Conservation (phyloP, 2,888 invertebrate genomes). For the Agelastica alni region DNA sequence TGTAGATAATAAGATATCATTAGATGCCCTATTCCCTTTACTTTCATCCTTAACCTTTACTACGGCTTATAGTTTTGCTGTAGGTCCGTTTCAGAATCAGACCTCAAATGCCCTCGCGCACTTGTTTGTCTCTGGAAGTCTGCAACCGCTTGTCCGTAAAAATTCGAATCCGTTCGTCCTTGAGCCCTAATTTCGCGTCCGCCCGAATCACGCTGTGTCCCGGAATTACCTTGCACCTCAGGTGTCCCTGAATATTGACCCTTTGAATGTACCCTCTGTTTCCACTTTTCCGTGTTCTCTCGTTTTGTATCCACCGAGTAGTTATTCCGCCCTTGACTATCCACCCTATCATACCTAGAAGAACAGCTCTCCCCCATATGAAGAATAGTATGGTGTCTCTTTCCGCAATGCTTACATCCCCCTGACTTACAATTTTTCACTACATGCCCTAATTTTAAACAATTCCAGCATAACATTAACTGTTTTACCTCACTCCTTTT, state of each 20-base stretch:
- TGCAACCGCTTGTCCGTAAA: background rate
- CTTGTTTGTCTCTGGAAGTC: background rate
- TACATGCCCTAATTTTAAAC: conserved; percentile 6
- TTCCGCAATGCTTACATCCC: conserved; percentile 12
- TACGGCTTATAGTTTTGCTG: background rate
- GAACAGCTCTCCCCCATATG: too few species aligned
- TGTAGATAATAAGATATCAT: conserved; percentile 10
- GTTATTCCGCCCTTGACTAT: background rate
- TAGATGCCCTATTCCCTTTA: background rate
- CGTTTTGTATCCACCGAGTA: background rate
- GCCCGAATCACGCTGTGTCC: background rate
- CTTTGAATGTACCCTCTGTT: background rate
- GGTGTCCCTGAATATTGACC: background rate
- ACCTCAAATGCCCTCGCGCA: too few species aligned
- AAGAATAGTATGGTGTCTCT: background rate
- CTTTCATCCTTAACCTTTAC: background rate
- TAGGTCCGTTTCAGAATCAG: too few species aligned
- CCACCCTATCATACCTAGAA: background rate
- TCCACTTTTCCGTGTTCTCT: background rate
- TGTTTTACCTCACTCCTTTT: conserved; percentile 1
- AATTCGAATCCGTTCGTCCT: background rate
- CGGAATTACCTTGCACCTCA: background rate
- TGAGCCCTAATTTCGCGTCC: too few species aligned
- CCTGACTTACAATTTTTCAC: background rate
- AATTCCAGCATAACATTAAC: conserved; percentile 10